Percentiles rank a stretch among this genome's conserved stretches.
These are phyloP conservation scores for Phyllotreta striolata DNA, from an alignment of 2,888 invertebrate genomes.

Conservation along the genomic window DNA sequence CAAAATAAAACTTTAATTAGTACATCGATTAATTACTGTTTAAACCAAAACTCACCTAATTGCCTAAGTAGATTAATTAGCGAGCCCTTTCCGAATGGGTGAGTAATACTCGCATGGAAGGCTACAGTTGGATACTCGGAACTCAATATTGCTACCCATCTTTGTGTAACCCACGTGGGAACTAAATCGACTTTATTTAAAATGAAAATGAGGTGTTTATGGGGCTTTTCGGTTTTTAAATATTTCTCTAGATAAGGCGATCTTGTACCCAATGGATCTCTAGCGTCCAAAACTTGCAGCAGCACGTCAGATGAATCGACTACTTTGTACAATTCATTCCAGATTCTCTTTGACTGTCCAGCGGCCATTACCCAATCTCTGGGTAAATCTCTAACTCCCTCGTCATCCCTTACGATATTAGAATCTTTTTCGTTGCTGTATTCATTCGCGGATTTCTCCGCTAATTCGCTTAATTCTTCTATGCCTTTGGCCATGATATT, in stretches of 20 bases:
- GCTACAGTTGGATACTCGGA: slow-evolving; percentile 97
- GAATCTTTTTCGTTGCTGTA: slow-evolving; percentile 86
- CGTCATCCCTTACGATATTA: slow-evolving; percentile 83
- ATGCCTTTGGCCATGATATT: slow-evolving; percentile 80
- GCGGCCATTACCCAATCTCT: slow-evolving; percentile 95
- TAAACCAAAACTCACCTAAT: slow-evolving; percentile 66
- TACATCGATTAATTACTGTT: not conserved
- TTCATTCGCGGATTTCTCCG: slow-evolving; percentile 73
- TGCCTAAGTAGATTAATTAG: slow-evolving; percentile 95
- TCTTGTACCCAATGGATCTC: slow-evolving; percentile 96
- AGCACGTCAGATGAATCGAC: slow-evolving; percentile 98
- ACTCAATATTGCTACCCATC: slow-evolving; percentile 96
- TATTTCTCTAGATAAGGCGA: slow-evolving; percentile 93
- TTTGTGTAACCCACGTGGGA: slow-evolving; percentile 97
- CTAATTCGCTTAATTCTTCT: slow-evolving; percentile 77
- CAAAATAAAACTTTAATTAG: slow-evolving; percentile 35
- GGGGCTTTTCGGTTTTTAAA: slow-evolving; percentile 91
- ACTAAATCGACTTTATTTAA: slow-evolving; percentile 97
- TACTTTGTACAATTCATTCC: slow-evolving; percentile 99
- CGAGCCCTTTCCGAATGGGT: slow-evolving; percentile 98
- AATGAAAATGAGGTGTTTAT: slow-evolving; percentile 97
- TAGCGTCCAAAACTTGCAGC: slow-evolving; percentile 93
- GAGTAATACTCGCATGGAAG: slow-evolving; percentile 97
- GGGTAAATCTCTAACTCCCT: slow-evolving; percentile 79
- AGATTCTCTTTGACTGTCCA: slow-evolving; percentile 96